Percentiles rank a stretch among this genome's conserved stretches.
phyloP scores from a whole-genome alignment of 2,113 vertebrate genomes.

The Clarias magur region DNA sequence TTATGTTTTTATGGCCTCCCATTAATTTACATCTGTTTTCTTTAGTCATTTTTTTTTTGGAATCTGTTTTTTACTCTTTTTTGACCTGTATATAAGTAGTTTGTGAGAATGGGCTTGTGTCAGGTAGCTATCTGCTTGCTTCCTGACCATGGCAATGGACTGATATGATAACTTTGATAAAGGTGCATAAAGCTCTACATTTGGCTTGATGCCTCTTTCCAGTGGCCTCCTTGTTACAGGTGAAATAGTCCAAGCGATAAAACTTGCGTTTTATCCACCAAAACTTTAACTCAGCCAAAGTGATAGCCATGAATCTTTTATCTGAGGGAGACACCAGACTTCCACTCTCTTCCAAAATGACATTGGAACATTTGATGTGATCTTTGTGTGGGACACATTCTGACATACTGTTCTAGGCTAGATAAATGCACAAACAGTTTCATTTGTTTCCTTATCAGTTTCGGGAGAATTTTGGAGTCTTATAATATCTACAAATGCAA shows the following conservation, averaged over 20 bases:
- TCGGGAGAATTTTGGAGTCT: neutral
- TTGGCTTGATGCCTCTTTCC: neutral
- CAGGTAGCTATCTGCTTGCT: neutral
- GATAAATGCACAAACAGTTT: constrained; percentile 30
- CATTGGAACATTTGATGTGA: constrained; percentile 49
- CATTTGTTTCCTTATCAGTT: constrained; percentile 15
- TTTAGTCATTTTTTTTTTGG: neutral
- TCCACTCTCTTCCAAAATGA: constrained; percentile 22
- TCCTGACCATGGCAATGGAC: neutral
- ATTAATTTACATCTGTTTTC: neutral
- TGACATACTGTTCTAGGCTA: constrained; percentile 35
- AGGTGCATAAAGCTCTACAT: neutral
- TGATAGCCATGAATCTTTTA: constrained; percentile 8
- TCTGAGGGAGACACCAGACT: constrained; percentile 13
- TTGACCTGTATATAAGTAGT: neutral
- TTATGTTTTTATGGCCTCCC: neutral
- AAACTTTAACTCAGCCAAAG: constrained; percentile 1
- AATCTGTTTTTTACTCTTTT: neutral
- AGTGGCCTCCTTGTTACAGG: neutral
- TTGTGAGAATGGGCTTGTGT: neutral
- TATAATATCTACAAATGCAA: neutral
- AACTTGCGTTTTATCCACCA: constrained; percentile 1
- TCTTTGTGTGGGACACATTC: constrained; percentile 37
- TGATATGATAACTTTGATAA: neutral
- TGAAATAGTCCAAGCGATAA: constrained; percentile 36